These are phyloP conservation scores for Ecliptopera silaceata DNA, from an alignment of 2,888 invertebrate species.

Conservation along the genomic window DNA sequence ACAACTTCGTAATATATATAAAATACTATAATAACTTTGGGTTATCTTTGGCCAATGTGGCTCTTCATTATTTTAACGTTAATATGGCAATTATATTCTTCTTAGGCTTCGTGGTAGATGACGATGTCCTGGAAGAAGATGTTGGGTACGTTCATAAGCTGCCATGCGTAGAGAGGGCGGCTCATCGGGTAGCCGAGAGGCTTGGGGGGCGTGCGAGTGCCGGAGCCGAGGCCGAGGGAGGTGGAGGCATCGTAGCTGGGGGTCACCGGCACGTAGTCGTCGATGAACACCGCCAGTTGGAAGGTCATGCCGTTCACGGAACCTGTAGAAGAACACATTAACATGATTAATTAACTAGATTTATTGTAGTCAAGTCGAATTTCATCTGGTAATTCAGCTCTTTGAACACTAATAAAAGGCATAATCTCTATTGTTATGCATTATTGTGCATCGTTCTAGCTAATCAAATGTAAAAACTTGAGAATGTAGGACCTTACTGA, in stretches of 20 bases:
- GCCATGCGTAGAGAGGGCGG: slow-evolving; percentile 64
- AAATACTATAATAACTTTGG: not conserved
- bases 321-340: slow-evolving; percentile 58
- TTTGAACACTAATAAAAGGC: too few relatives aligned
- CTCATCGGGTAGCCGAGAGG: slow-evolving; percentile 81
- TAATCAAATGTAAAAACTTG: too few relatives aligned
- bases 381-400: too few relatives aligned
- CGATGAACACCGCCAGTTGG: slow-evolving; percentile 82
- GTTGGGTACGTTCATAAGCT: slow-evolving; percentile 77
- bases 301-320: slow-evolving; percentile 84
- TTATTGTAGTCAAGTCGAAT: too few relatives aligned
- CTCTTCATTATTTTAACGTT: not conserved
- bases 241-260: too few relatives aligned
- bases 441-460: too few relatives aligned
- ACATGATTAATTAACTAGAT: too few relatives aligned
- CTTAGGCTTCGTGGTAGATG: slow-evolving; percentile 62
- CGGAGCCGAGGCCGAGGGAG: slow-evolving; percentile 74
- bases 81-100: not conserved
- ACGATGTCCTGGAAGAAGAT: slow-evolving; percentile 76
- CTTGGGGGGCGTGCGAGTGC: slow-evolving; percentile 81
- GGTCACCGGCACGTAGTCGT: slow-evolving; percentile 58
- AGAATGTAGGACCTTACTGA: too few relatives aligned
- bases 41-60: not conserved
- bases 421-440: too few relatives aligned
- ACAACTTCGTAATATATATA: not conserved